These are phyloP conservation scores for Drosophila tsacasi DNA, from an alignment of 1,140 invertebrate species.

Conservation along the genomic window DNA sequence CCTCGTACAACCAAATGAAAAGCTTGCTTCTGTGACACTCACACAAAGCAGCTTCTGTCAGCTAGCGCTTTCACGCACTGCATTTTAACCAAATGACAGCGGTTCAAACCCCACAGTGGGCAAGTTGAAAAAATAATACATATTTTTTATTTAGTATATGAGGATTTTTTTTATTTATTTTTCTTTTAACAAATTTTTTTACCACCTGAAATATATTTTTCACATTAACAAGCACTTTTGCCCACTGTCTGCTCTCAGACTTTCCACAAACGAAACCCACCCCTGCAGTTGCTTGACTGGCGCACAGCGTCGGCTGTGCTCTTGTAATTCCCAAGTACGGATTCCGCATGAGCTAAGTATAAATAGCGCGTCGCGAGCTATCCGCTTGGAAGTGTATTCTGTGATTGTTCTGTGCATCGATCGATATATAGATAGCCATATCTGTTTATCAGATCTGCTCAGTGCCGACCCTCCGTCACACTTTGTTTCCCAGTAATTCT, in stretches of 20 bases:
- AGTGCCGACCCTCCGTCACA: conserved; percentile 85
- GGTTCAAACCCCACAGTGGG: conserved; percentile 8
- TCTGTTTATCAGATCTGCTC: conserved; percentile 85
- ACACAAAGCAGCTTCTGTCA: neutral
- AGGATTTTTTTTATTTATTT: neutral
- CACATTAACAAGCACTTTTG: neutral
- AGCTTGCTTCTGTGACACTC: neutral
- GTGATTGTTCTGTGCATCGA: conserved; percentile 85
- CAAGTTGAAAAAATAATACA: neutral
- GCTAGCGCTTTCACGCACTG: neutral
- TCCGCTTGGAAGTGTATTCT: conserved; percentile 79
- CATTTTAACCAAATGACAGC: neutral
- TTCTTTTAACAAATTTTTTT: neutral
- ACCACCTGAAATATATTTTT: neutral
- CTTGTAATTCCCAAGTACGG: conserved; percentile 66
- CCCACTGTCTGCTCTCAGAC: no score
- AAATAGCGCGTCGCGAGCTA: conserved; percentile 33
- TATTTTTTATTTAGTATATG: no score
- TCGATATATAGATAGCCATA: conserved; percentile 76
- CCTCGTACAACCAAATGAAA: no score
- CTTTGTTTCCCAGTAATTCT: no score
- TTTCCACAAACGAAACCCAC: conserved; percentile 5
- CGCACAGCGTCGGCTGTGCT: neutral
- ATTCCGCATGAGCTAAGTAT: conserved; percentile 33
- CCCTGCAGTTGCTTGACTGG: neutral